A percentile compares a stretch with the other conserved stretches of the same genome.
Evolutionary conservation across 2,888 invertebrate species (phyloP).

Genomic region (Globia sparganii): DNA sequence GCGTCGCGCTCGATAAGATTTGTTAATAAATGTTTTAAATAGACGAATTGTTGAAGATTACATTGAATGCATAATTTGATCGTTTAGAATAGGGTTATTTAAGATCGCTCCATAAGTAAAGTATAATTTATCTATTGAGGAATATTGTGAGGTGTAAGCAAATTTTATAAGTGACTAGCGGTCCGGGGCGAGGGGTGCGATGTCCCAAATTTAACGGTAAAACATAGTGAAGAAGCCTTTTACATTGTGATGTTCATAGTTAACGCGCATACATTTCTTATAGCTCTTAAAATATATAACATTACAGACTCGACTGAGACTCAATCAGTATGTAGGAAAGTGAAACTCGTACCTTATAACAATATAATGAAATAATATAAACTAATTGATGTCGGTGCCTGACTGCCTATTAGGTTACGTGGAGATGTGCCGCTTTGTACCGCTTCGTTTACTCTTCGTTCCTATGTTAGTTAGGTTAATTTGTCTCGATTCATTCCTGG

Average conservation of each 20-base stretch:
- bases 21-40: slow-evolving; percentile 86
- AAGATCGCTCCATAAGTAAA: slow-evolving; percentile 90
- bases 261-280: slow-evolving; percentile 86
- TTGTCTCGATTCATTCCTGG: slow-evolving; percentile 87
- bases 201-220: slow-evolving; percentile 84
- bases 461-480: slow-evolving; percentile 88
- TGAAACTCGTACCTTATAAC: slow-evolving; percentile 82
- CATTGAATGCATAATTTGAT: slow-evolving; percentile 89
- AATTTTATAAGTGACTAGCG: slow-evolving; percentile 84
- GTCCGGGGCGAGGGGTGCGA: slow-evolving; percentile 86
- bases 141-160: slow-evolving; percentile 86
- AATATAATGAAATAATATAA: slow-evolving; percentile 79
- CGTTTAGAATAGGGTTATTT: slow-evolving; percentile 90
- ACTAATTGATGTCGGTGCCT: slow-evolving; percentile 82
- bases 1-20: slow-evolving; percentile 79
- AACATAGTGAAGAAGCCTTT: slow-evolving; percentile 84
- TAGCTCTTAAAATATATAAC: slow-evolving; percentile 81
- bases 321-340: slow-evolving; percentile 82
- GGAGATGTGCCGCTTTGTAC: slow-evolving; percentile 76
- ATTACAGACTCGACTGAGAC: slow-evolving; percentile 84
- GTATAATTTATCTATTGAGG: slow-evolving; percentile 89
- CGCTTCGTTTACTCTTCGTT: slow-evolving; percentile 81
- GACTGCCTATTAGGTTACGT: slow-evolving; percentile 86
- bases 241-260: slow-evolving; percentile 89
- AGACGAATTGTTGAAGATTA: slow-evolving; percentile 87